Conservation (phyloP, 2,113 vertebrate species). For the Paralichthys olivaceus region DNA sequence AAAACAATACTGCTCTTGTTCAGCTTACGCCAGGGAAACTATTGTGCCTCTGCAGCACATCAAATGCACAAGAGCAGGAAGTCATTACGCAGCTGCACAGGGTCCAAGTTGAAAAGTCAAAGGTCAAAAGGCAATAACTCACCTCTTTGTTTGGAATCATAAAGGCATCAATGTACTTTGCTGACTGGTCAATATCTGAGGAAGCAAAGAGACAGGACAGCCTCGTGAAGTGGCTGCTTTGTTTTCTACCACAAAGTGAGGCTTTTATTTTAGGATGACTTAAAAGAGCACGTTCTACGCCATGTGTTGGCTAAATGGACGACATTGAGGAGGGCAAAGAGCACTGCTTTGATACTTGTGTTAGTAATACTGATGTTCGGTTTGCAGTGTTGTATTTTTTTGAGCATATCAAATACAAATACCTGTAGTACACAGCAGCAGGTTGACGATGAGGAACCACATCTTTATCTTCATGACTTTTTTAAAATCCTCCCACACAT, state of each 20-base stretch:
- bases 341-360: no score
- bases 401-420: no score
- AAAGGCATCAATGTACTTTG: conserved; percentile 37
- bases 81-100: conserved; percentile 49
- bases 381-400: no score
- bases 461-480: no score
- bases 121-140: conserved; percentile 52
- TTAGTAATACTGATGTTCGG: no score
- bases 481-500: no score
- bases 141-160: conserved; percentile 38
- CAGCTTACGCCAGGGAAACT: conserved; percentile 14
- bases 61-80: conserved; percentile 43
- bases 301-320: background rate
- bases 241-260: background rate
- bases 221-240: background rate
- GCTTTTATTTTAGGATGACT: background rate
- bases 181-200: conserved; percentile 39
- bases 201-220: background rate
- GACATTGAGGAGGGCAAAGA: background rate
- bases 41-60: conserved; percentile 23
- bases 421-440: no score
- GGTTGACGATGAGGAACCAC: no score
- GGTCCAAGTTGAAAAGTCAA: conserved; percentile 46
- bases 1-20: conserved; percentile 35
- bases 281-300: background rate